Percentiles rank a stretch among this genome's conserved stretches.
phyloP scores from a whole-genome alignment of 2,888 invertebrate genomes.

The Himalopsyche tibetana region DNA sequence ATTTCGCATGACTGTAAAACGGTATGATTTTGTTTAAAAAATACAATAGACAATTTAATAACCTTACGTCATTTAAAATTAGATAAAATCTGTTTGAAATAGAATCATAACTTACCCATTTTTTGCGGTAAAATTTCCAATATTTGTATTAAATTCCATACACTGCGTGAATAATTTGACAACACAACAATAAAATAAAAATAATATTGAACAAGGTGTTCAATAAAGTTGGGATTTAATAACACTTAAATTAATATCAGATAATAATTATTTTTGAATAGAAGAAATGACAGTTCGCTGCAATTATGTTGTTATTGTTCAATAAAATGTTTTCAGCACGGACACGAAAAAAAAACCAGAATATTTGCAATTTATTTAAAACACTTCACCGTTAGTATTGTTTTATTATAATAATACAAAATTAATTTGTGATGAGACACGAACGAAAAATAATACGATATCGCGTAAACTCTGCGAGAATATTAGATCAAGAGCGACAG shows the following conservation, averaged over 20 bases:
- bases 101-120: background rate
- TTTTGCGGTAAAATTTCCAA: conserved; percentile 4
- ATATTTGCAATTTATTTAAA: background rate
- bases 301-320: background rate
- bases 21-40: too few relatives aligned
- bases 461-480: conserved; percentile 46
- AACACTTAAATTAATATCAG: background rate
- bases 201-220: background rate
- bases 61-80: too few relatives aligned
- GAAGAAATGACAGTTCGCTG: background rate
- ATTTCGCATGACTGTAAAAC: too few relatives aligned
- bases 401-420: background rate
- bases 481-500: conserved; percentile 47
- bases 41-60: too few relatives aligned
- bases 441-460: conserved; percentile 47
- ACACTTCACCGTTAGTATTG: background rate
- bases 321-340: background rate
- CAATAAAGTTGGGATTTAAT: background rate
- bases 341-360: conserved; percentile 27
- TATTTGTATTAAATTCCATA: conserved; percentile 1
- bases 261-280: background rate
- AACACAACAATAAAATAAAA: background rate
- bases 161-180: background rate
- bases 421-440: conserved; percentile 36
- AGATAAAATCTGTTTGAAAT: too few relatives aligned